Percentiles rank a stretch among this genome's conserved stretches.
Conservation (phyloP, 2,797 vertebrate species). For the Acanthurus leucopareius region DNA sequence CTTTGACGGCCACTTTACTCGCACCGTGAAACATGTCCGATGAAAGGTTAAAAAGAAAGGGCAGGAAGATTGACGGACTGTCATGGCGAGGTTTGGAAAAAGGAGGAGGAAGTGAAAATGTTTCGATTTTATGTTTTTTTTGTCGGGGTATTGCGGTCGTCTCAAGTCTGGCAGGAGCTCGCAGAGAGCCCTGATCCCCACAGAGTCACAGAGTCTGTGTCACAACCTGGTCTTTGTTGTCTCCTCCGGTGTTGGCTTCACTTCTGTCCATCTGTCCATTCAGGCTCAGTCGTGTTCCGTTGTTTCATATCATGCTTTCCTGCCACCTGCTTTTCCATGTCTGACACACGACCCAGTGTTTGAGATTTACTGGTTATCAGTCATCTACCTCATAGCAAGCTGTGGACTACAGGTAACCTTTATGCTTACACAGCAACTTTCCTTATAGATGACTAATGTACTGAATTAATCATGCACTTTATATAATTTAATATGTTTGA, state of each 20-base stretch:
- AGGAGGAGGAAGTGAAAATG: conserved; percentile 13
- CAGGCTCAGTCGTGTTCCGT: neutral
- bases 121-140: neutral
- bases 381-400: neutral
- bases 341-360: neutral
- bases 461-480: conserved; percentile 13
- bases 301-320: conserved; percentile 2
- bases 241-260: conserved; percentile 12
- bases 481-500: neutral
- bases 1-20: conserved; percentile 40
- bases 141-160: neutral
- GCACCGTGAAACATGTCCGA: conserved; percentile 60
- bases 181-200: conserved; percentile 1
- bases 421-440: conserved; percentile 11
- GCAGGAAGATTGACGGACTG: conserved; percentile 45
- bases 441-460: neutral
- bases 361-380: neutral
- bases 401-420: neutral
- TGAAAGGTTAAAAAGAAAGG: conserved; percentile 64
- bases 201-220: neutral
- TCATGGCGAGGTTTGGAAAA: neutral
- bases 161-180: neutral
- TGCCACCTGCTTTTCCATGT: neutral
- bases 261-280: conserved; percentile 10
- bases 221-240: conserved; percentile 39